Base-by-base conservation (phyloP, 2,113 vertebrate species). In the Odocoileus hemionus region DNA sequence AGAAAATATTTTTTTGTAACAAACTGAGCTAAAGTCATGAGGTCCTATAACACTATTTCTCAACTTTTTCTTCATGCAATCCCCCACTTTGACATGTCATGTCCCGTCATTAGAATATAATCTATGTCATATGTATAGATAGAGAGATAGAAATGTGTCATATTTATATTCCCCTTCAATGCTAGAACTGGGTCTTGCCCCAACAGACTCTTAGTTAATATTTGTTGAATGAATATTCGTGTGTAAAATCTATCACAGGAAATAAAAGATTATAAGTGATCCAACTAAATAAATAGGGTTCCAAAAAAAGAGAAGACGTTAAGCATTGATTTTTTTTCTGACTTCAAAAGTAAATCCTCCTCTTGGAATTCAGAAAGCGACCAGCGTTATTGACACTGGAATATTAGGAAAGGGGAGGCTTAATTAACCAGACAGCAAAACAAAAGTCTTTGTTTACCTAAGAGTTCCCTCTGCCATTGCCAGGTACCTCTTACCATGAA, bases 201-300 rank as follows among this genome's bases (percentile, higher is more conserved):
- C 50, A 87, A n/a, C 9, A 91, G 70, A 86, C 25, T 67, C 76
- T 70, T 76, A 84, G 86, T 84, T 93, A 96, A 95, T 82, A 96
- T 91, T 95, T 88, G 60, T 89, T 93, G 64, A 89, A 61, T 92
- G 58, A 95, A 94, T 96, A 93, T 90, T 86, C 84, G 85, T 61
- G 57, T 78, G n/a, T 64, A 85, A 97, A 86, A 86, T 82, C 50
- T 79, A 92, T 92, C 95, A 43, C 39, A 33, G 74, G 92, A 96
- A 97, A 95, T 85, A 94, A 85, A 96, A 97, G 58, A 96, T 97
- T 91, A 88, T 76, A 92, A 83, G 17, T 39, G 89, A 97, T 78
- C 74, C 64, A 55, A 74, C 79, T 70, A 97, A 97, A 95, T 70
- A 97, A 96, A 95, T 17, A 84, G 21, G 45, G 58, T 96, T 93